A percentile compares a stretch with the other conserved stretches of the same genome.
These are phyloP conservation scores for Tokudaia tokunoshimensis DNA, from an alignment of 2,797 vertebrate genomes.

Conservation along the genomic window DNA sequence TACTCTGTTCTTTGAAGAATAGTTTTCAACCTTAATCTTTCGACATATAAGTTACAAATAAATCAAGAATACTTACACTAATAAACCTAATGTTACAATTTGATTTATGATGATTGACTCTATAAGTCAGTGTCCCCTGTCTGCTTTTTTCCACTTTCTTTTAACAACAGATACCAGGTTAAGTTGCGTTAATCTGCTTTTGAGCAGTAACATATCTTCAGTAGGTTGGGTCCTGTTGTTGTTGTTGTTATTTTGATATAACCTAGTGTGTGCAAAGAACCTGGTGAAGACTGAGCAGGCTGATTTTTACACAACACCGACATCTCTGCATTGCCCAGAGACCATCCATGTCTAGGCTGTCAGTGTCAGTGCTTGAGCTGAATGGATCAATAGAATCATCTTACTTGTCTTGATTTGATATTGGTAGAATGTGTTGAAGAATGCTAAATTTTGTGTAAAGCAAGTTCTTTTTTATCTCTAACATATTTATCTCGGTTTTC, in stretches of 20 bases:
- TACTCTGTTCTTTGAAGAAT: constrained; percentile 18
- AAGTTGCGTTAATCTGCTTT: neutral
- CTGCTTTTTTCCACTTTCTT: neutral
- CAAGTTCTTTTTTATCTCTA: neutral
- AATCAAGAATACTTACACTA: neutral
- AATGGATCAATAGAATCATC: neutral
- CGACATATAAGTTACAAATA: constrained; percentile 6
- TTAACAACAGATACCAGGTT: neutral
- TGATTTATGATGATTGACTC: neutral
- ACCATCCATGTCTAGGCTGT: neutral
- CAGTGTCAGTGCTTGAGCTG: neutral
- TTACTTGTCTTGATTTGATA: neutral
- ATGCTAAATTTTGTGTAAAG: neutral
- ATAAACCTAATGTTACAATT: neutral
- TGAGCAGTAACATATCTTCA: neutral
- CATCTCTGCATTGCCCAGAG: neutral
- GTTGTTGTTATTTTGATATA: neutral
- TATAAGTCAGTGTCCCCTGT: neutral
- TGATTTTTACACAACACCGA: neutral
- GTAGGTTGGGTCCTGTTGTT: neutral
- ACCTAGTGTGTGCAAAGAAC: neutral
- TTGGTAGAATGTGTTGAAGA: neutral
- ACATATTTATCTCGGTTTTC: neutral
- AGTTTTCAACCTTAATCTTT: constrained; percentile 42
- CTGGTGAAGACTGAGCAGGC: neutral